Percentiles rank a stretch among this genome's conserved stretches.
Evolutionary conservation across 1,140 invertebrate species (phyloP).

Genomic region (Drosophila trapezifrons): DNA sequence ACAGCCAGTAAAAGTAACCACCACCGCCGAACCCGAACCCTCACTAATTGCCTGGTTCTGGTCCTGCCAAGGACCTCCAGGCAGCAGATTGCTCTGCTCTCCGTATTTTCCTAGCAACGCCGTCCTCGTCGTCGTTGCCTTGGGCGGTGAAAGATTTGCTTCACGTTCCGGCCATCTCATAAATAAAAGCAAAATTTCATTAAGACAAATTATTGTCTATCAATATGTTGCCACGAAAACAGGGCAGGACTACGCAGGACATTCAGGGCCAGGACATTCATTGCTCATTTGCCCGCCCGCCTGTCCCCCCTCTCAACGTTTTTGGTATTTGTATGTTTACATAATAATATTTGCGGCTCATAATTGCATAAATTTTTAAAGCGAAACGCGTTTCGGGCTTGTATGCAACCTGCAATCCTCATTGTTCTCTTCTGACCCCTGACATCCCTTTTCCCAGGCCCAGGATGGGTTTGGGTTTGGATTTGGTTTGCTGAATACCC

Average conservation of each 20-base stretch:
- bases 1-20: constrained; percentile 54
- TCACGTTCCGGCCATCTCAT: constrained; percentile 78
- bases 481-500: constrained; percentile 35
- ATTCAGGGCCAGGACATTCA: constrained; percentile 10
- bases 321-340: constrained; percentile 76
- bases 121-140: constrained; percentile 43
- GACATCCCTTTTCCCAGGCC: constrained; percentile 19
- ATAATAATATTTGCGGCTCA: constrained; percentile 82
- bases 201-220: constrained; percentile 84
- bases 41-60: constrained; percentile 69
- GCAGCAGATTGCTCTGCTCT: constrained; percentile 56
- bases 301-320: not conserved
- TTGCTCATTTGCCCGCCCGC: constrained; percentile 55
- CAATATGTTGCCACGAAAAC: constrained; percentile 75
- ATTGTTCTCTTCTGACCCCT: constrained; percentile 44
- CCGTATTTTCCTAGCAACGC: constrained; percentile 64
- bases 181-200: constrained; percentile 81
- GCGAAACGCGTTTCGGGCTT: constrained; percentile 62
- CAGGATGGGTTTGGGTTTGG: constrained; percentile 52
- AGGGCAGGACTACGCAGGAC: too few relatives aligned
- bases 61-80: constrained; percentile 35
- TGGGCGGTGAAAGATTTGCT: constrained; percentile 36
- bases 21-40: constrained; percentile 33
- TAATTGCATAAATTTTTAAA: constrained; percentile 83
- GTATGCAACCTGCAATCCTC: constrained; percentile 27